Evolutionary conservation across 2,797 vertebrate genomes (phyloP).

Genomic region (Rhinophrynus dorsalis): DNA sequence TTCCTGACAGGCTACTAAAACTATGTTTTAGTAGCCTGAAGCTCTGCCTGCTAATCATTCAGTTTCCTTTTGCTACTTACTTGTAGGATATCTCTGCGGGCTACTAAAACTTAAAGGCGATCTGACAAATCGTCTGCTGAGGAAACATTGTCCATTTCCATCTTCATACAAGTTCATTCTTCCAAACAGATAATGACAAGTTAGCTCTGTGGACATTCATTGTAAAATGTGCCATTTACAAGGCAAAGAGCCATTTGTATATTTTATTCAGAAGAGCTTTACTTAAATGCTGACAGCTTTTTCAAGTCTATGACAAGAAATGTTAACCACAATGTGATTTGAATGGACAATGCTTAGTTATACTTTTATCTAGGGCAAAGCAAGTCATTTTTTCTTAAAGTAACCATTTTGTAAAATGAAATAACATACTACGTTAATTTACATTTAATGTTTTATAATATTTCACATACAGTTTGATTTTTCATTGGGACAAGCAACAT

Average conservation of each 20-base stretch:
- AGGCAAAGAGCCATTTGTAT: conserved; percentile 44
- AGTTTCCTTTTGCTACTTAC: conserved; percentile 63
- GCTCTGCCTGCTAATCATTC: conserved; percentile 62
- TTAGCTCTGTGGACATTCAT: conserved; percentile 40
- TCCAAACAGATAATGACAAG: conserved; percentile 28
- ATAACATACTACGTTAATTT: too few relatives aligned
- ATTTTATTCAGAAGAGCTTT: conserved; percentile 44
- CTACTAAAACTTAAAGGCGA: conserved; percentile 60
- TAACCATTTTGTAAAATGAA: not conserved
- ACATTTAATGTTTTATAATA: too few relatives aligned
- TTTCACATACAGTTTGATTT: too few relatives aligned
- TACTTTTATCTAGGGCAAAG: conserved; percentile 10
- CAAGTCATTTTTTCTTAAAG: not conserved
- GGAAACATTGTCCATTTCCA: conserved; percentile 53
- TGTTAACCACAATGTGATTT: conserved; percentile 34
- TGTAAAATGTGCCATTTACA: conserved; percentile 44
- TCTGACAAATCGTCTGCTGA: conserved; percentile 62
- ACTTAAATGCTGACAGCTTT: conserved; percentile 47
- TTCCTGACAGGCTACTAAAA: conserved; percentile 73
- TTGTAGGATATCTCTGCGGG: conserved; percentile 61
- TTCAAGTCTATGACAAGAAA: conserved; percentile 38
- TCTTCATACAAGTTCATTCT: conserved; percentile 49
- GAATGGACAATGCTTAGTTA: conserved; percentile 29
- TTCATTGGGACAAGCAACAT: too few relatives aligned
- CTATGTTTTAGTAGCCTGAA: conserved; percentile 62